These are phyloP conservation scores for Lophura nycthemera DNA, from an alignment of 2,113 vertebrate species.

Conservation along the genomic window DNA sequence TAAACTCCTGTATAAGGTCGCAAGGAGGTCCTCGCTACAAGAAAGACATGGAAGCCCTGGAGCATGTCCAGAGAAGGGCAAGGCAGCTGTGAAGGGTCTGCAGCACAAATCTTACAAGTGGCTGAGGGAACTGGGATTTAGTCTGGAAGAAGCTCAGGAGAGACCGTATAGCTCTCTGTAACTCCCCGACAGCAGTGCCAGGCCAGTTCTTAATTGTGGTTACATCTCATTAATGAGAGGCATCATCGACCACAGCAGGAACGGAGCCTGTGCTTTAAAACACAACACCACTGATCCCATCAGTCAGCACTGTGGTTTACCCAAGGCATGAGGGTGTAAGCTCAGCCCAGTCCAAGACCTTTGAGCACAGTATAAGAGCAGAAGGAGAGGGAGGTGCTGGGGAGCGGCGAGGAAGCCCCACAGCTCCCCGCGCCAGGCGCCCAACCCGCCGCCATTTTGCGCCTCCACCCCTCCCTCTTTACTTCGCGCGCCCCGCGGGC, in stretches of 20 bases:
- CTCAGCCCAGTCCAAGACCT: neutral
- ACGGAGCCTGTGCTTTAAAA: neutral
- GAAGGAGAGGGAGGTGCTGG: no score
- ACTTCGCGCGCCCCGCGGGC: neutral
- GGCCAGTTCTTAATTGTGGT: no score
- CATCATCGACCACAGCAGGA: accelerated
- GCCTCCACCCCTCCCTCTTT: neutral
- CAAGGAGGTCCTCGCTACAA: neutral
- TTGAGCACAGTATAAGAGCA: accelerated
- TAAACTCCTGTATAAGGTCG: neutral
- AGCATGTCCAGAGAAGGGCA: no score
- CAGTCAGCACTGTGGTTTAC: neutral
- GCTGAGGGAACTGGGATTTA: no score
- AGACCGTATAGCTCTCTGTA: no score
- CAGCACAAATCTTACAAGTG: no score
- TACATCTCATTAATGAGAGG: accelerated
- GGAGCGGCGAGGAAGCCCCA: no score
- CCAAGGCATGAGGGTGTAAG: neutral
- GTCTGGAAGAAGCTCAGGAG: no score
- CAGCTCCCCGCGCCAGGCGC: no score
- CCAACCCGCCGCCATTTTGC: neutral
- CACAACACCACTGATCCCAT: neutral
- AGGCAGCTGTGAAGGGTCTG: no score
- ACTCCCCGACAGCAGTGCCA: neutral
- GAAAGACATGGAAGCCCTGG: no score